A percentile compares a stretch with the other conserved stretches of the same genome.
These are phyloP conservation scores for Oeneis ivallda DNA, from an alignment of 2,888 invertebrate genomes.

Conservation along the genomic window DNA sequence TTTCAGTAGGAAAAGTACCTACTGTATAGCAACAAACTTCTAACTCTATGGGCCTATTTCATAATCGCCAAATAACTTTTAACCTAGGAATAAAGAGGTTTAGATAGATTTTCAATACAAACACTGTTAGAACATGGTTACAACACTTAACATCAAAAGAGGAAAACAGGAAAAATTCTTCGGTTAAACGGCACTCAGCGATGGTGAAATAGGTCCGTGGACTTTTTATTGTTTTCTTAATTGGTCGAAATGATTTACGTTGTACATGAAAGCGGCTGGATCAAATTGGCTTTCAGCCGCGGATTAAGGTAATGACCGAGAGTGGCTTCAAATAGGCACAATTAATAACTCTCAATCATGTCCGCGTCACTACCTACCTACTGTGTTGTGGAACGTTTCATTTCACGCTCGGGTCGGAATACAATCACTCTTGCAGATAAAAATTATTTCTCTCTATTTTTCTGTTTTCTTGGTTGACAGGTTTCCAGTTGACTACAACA, in stretches of 20 bases:
- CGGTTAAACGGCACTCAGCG: no score
- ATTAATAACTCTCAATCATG: constrained; percentile 39
- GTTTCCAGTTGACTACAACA: not conserved
- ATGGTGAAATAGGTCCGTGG: no score
- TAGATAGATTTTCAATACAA: no score
- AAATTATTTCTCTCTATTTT: not conserved
- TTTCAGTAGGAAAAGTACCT: no score
- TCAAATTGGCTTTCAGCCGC: constrained; percentile 18
- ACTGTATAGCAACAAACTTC: no score
- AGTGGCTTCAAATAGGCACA: constrained; percentile 30
- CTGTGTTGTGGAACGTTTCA: constrained; percentile 26
- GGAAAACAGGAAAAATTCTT: no score
- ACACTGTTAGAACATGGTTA: no score
- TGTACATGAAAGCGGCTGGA: constrained; percentile 1
- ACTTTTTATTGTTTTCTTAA: constrained; percentile 7
- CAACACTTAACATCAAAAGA: no score
- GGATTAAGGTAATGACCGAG: constrained; percentile 20
- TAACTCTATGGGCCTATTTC: no score
- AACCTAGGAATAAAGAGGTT: no score
- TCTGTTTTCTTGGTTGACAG: not conserved
- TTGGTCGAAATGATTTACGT: not conserved
- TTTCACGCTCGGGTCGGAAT: constrained; percentile 18
- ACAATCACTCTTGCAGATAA: not conserved
- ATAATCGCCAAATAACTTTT: no score
- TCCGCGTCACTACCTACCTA: constrained; percentile 12